These are phyloP conservation scores for Cinclus cinclus DNA, from an alignment of 2,113 vertebrate species.

Conservation along the genomic window DNA sequence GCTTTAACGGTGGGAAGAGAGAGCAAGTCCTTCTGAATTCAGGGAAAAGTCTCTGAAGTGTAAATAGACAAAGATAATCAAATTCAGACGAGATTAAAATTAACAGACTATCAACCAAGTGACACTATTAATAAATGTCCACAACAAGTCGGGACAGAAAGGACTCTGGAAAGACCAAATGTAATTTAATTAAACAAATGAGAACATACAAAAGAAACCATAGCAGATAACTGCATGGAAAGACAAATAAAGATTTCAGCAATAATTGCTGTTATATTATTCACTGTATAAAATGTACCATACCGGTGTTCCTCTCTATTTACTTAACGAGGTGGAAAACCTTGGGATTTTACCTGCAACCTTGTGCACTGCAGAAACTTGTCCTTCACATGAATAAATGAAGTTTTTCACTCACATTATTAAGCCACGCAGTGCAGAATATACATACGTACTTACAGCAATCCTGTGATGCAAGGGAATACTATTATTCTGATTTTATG, in stretches of 20 bases:
- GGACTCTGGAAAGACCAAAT: slow-evolving; percentile 24
- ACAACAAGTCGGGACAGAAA: slow-evolving; percentile 41
- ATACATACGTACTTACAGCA: slow-evolving; percentile 15
- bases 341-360: slow-evolving; percentile 16
- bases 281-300: neutral
- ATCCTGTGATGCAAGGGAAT: slow-evolving; percentile 4
- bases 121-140: slow-evolving; percentile 70
- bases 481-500: slow-evolving; percentile 66
- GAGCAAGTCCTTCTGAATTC: slow-evolving; percentile 33
- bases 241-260: slow-evolving; percentile 53
- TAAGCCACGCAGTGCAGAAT: neutral
- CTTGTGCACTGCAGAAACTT: neutral
- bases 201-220: slow-evolving; percentile 20
- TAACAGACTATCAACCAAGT: slow-evolving; percentile 67
- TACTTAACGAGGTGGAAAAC: neutral
- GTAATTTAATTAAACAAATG: slow-evolving; percentile 69
- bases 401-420: neutral
- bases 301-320: neutral
- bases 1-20: neutral
- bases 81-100: slow-evolving; percentile 64
- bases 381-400: slow-evolving; percentile 1
- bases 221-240: neutral
- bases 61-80: slow-evolving; percentile 69
- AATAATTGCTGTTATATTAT: slow-evolving; percentile 25
- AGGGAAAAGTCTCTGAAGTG: slow-evolving; percentile 58